phyloP scores from a whole-genome alignment of 2,113 vertebrate species.

The Crotalus horridus region DNA sequence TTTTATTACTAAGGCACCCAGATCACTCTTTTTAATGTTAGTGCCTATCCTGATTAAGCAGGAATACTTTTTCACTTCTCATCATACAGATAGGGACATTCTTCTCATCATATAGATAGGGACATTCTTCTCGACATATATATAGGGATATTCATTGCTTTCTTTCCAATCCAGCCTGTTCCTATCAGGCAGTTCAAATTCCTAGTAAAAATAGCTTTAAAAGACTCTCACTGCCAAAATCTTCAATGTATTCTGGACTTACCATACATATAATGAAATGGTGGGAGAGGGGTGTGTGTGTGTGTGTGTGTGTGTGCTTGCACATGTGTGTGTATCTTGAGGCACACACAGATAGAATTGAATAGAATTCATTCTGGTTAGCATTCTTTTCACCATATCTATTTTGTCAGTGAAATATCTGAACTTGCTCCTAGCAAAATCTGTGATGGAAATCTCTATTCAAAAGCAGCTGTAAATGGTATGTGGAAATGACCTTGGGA shows the following conservation, averaged over 20 bases:
- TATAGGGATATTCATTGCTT: background rate
- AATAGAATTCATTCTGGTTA: background rate
- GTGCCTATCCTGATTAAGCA: background rate
- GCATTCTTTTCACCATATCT: background rate
- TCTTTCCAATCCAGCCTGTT: background rate
- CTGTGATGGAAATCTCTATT: background rate
- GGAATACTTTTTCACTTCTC: background rate
- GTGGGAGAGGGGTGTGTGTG: background rate
- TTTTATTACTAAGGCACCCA: background rate
- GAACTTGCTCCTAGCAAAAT: background rate
- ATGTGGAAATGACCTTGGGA: background rate
- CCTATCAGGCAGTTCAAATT: background rate
- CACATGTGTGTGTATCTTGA: background rate
- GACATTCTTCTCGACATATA: too few relatives aligned
- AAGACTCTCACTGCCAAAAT: background rate
- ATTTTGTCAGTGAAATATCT: background rate
- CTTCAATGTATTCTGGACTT: background rate
- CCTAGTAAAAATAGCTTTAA: background rate
- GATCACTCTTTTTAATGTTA: background rate
- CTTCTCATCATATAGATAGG: background rate
- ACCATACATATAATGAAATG: background rate
- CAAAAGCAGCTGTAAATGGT: background rate
- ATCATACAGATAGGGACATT: background rate
- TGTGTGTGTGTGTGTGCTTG: background rate
- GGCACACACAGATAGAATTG: background rate